Evolutionary conservation across 2,797 vertebrate genomes (phyloP).

Genomic region (Naso thynnoides): DNA sequence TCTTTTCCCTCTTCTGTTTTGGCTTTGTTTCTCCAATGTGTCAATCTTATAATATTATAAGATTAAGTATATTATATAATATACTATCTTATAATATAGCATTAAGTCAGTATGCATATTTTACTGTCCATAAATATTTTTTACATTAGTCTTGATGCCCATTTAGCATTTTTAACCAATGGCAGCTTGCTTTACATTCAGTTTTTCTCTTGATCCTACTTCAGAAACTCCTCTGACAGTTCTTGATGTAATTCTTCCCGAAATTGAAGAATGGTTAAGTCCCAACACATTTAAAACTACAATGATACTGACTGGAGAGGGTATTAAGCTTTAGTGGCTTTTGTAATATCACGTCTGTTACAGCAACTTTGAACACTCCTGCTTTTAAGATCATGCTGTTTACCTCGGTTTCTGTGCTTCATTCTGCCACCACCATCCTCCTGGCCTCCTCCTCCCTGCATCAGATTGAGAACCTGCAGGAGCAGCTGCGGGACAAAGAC

Average conservation of each 20-base stretch:
- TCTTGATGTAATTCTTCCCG: constrained; percentile 22
- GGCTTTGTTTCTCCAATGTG: not conserved
- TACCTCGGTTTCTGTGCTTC: constrained; percentile 17
- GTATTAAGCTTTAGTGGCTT: constrained; percentile 42
- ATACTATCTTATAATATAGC: no score
- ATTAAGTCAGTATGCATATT: not conserved
- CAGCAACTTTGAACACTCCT: constrained; percentile 20
- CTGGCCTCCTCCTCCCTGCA: constrained; percentile 1
- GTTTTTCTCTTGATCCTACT: not conserved
- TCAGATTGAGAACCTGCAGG: constrained; percentile 93
- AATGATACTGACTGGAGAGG: constrained; percentile 5
- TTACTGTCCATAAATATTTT: not conserved
- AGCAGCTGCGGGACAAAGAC: constrained; percentile 98
- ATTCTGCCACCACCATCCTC: constrained; percentile 1
- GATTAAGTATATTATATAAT: not conserved
- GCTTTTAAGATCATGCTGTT: constrained; percentile 23
- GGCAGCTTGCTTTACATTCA: constrained; percentile 10
- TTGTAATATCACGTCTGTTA: constrained; percentile 16
- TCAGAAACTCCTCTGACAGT: constrained; percentile 2
- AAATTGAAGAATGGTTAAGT: constrained; percentile 30
- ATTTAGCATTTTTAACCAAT: not conserved
- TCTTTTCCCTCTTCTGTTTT: constrained; percentile 1
- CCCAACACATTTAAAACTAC: constrained; percentile 17
- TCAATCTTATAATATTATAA: no score
- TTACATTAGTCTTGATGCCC: constrained; percentile 1